These are phyloP conservation scores for Hydra vulgaris DNA, from an alignment of 30 jellyfish, hydroid and myxozoan genomes.

Conservation along the genomic window DNA sequence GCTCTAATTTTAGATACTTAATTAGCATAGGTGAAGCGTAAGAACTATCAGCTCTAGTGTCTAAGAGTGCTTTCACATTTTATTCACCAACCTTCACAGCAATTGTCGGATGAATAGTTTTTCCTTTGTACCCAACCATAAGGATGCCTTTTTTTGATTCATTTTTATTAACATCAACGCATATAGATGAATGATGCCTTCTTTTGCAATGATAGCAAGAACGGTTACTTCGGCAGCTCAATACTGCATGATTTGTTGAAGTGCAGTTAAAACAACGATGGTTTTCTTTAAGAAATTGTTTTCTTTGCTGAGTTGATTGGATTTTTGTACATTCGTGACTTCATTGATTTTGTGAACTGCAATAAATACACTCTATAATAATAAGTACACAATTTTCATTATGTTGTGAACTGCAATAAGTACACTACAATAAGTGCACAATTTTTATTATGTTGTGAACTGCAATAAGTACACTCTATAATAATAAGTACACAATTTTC, in stretches of 20 bases:
- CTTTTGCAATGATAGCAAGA: no score
- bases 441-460: constrained; percentile 8
- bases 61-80: constrained; percentile 34
- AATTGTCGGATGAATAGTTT: constrained; percentile 24
- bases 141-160: constrained; percentile 7
- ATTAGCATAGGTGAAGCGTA: constrained; percentile 35
- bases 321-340: no score
- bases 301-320: no score
- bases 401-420: constrained; percentile 15
- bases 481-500: not conserved
- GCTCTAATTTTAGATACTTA: no score
- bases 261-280: no score
- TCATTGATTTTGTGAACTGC: no score
- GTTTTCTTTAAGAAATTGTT: no score
- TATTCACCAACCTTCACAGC: not conserved
- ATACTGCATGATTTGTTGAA: no score
- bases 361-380: constrained; percentile 40
- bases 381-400: constrained; percentile 39
- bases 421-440: not conserved
- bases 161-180: constrained; percentile 22
- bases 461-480: constrained; percentile 6
- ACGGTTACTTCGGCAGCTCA: no score
- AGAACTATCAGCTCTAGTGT: constrained; percentile 70
- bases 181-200: no score
- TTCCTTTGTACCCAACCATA: constrained; percentile 15